Percentiles rank a stretch among this genome's conserved stretches.
Conservation (phyloP, 2,888 invertebrate species). For the Sclerodermus sp. region DNA sequence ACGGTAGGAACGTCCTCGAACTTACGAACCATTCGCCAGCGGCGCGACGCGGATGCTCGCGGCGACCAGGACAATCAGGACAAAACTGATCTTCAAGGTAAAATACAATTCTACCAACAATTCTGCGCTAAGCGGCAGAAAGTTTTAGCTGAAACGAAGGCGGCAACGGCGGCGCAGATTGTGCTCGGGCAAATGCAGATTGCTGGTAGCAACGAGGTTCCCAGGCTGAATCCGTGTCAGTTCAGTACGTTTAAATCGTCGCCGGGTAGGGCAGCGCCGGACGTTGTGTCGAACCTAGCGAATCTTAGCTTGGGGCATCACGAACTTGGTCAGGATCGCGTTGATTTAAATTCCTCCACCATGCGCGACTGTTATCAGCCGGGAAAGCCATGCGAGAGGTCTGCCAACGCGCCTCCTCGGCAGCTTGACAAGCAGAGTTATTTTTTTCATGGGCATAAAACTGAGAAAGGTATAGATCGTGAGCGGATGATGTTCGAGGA, state of each 20-base stretch:
- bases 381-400: constrained; percentile 22
- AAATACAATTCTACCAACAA: constrained; percentile 52
- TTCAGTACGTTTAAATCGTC: constrained; percentile 50
- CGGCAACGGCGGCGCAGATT: constrained; percentile 26
- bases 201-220: constrained; percentile 16
- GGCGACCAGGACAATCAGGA: constrained; percentile 53
- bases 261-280: constrained; percentile 22
- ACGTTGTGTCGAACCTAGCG: constrained; percentile 29
- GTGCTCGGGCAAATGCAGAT: constrained; percentile 21
- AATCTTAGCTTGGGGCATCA: constrained; percentile 36
- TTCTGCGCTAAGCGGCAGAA: constrained; percentile 53
- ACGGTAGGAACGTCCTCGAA: constrained; percentile 42
- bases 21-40: constrained; percentile 31
- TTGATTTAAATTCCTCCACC: constrained; percentile 23
- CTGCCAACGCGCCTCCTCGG: constrained; percentile 22
- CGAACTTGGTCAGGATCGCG: constrained; percentile 29
- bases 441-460: constrained; percentile 53
- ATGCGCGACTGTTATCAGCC: constrained; percentile 23
- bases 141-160: constrained; percentile 60
- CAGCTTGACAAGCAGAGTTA: constrained; percentile 46
- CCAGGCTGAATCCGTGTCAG: constrained; percentile 31
- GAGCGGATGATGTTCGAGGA: constrained; percentile 29
- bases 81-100: constrained; percentile 54
- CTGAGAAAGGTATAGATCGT: constrained; percentile 46
- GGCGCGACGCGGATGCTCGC: constrained; percentile 41